Percentiles rank a stretch among this genome's conserved stretches.
These are phyloP conservation scores for Dryas iulia DNA, from an alignment of 1,140 invertebrate species.

Conservation along the genomic window DNA sequence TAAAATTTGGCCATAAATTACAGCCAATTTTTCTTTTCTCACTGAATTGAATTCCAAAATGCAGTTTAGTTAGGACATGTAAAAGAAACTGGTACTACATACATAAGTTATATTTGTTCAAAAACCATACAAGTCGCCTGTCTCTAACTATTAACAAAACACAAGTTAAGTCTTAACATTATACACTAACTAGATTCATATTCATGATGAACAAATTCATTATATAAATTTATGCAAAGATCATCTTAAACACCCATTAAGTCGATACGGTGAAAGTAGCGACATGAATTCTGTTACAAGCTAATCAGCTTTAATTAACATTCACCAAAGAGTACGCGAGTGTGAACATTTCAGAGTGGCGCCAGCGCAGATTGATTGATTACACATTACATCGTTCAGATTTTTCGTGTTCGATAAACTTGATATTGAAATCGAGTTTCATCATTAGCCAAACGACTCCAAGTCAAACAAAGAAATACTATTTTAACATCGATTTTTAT, in stretches of 20 bases:
- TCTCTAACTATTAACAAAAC: no score
- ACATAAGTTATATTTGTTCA: no score
- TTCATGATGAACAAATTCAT: background rate
- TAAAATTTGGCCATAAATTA: no score
- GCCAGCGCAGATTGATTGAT: constrained; percentile 36
- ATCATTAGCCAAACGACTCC: constrained; percentile 11
- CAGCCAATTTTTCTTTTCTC: no score
- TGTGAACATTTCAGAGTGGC: constrained; percentile 29
- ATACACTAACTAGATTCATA: background rate
- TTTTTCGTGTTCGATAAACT: constrained; percentile 30
- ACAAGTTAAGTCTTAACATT: background rate
- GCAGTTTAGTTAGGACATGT: no score
- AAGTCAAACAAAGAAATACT: constrained; percentile 10
- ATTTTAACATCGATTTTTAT: constrained; percentile 12
- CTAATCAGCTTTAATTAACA: constrained; percentile 35
- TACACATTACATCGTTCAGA: constrained; percentile 28
- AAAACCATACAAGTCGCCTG: no score
- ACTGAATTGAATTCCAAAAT: no score
- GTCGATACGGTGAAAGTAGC: constrained; percentile 18
- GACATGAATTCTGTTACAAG: constrained; percentile 25
- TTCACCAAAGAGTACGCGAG: constrained; percentile 15
- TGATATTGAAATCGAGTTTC: constrained; percentile 26
- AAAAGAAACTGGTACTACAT: no score
- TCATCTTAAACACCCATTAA: constrained; percentile 10
- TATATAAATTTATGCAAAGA: constrained; percentile 9